Conservation (phyloP, 2,888 invertebrate genomes). For the Eustalomyia histrio region DNA sequence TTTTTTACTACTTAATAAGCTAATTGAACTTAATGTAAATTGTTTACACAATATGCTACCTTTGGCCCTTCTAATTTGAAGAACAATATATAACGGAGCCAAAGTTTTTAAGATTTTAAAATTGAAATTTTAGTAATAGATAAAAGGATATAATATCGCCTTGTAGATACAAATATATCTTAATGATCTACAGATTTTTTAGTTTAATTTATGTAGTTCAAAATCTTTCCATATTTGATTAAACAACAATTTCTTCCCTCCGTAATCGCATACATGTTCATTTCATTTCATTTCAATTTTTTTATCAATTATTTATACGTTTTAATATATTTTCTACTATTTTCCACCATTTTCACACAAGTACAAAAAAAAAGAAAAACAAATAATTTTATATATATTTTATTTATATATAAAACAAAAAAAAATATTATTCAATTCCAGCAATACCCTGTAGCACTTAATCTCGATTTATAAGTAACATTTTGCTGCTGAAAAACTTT, state of each 20-base stretch:
- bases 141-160: no score
- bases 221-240: background rate
- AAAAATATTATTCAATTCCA: slow-evolving; percentile 33
- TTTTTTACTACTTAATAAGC: no score
- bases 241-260: background rate
- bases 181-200: no score
- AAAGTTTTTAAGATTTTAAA: no score
- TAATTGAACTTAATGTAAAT: no score
- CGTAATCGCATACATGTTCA: background rate
- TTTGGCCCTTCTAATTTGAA: no score
- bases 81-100: no score
- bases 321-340: background rate
- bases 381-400: background rate
- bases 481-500: background rate
- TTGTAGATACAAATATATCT: no score
- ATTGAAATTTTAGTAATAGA: no score
- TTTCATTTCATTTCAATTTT: background rate
- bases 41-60: no score
- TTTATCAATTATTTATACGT: background rate
- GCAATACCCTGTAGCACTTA: slow-evolving; percentile 37
- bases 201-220: no score
- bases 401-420: background rate
- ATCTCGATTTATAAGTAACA: slow-evolving; percentile 33
- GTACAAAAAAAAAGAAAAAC: background rate
- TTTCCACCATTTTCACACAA: background rate